Conservation (phyloP, 1,140 invertebrate species). For the Hesperophylax magnus region DNA sequence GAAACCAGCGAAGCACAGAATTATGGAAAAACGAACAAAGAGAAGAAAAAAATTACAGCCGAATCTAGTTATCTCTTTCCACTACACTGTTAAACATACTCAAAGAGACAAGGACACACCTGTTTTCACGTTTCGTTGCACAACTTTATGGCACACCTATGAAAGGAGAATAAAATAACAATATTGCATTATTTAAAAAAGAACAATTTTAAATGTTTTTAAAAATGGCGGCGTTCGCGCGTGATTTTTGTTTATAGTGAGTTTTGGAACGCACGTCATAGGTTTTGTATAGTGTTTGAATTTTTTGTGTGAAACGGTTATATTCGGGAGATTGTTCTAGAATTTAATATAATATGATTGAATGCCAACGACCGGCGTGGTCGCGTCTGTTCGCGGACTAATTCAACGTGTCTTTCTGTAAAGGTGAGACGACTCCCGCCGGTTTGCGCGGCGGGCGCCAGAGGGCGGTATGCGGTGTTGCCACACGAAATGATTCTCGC, state of each 20-base stretch:
- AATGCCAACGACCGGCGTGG: not conserved
- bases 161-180: constrained; percentile 20
- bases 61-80: constrained; percentile 33
- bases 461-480: constrained; percentile 5
- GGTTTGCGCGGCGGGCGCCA: constrained; percentile 19
- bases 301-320: not conserved
- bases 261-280: not conserved
- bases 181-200: constrained; percentile 2
- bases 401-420: constrained; percentile 32
- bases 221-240: not conserved
- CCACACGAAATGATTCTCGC: not conserved
- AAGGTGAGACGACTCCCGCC: constrained; percentile 25
- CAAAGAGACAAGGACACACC: constrained; percentile 35
- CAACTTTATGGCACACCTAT: constrained; percentile 33
- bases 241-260: not conserved
- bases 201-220: not conserved
- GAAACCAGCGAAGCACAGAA: constrained; percentile 21
- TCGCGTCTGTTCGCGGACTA: constrained; percentile 21
- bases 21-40: constrained; percentile 10
- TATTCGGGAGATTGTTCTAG: not conserved
- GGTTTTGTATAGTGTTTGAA: not conserved
- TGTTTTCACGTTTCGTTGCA: constrained; percentile 38
- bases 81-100: constrained; percentile 25
- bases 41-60: not conserved
- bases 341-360: not conserved